Conservation (phyloP, 2,797 vertebrate species). For the Rhincodon typus region DNA sequence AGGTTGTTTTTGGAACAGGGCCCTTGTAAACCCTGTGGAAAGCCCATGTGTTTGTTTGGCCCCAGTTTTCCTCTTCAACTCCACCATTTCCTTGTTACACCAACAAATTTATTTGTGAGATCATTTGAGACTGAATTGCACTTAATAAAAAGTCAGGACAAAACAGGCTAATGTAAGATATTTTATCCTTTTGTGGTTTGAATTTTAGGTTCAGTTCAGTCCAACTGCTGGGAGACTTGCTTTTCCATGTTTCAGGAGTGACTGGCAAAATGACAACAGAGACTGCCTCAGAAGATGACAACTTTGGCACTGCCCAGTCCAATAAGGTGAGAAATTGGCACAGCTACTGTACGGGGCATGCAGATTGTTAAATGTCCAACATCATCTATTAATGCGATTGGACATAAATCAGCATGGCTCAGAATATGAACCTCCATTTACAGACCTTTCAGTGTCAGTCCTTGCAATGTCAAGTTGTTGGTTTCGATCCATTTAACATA, state of each 20-base stretch:
- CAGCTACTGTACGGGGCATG: too few species aligned
- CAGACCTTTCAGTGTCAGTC: neutral
- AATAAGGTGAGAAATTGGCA: conserved; percentile 70
- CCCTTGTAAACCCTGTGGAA: neutral
- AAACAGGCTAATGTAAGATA: neutral
- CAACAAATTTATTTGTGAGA: neutral
- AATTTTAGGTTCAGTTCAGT: conserved; percentile 87
- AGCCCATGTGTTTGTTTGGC: neutral
- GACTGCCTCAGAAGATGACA: conserved; percentile 94
- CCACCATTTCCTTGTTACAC: neutral
- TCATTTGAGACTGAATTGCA: neutral
- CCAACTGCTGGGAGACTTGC: conserved; percentile 91
- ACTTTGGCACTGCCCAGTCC: conserved; percentile 93
- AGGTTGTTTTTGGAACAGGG: too few species aligned
- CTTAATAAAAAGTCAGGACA: neutral
- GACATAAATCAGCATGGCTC: neutral
- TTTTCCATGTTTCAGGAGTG: conserved; percentile 97
- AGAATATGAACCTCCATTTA: neutral
- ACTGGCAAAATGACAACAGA: conserved; percentile 99
- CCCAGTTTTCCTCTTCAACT: neutral
- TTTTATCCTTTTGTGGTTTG: neutral
- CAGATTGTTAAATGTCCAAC: neutral
- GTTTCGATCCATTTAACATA: neutral
- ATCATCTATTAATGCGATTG: neutral
- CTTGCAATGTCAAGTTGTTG: neutral